Evolutionary conservation across 2,888 invertebrate genomes (phyloP), one percentile per base, ranked within the genome.

Genomic region (Muschampia staudingeri): DNA sequence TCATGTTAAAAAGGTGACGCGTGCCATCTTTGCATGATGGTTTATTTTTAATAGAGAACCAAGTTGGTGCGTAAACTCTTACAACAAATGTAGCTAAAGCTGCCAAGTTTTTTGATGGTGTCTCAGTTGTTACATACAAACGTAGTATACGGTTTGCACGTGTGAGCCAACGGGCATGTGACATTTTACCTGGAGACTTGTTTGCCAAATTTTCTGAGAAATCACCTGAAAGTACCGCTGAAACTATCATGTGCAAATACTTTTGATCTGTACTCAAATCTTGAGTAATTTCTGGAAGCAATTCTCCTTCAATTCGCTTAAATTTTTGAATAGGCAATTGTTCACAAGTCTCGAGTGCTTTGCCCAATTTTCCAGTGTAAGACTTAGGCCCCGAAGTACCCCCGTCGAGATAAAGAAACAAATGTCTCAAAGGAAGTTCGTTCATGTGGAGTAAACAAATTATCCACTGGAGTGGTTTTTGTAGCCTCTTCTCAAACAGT

Each of bases 141-240:
- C 85, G 83, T 1, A 87, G 79, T 69, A 87, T 83, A 3, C 87
- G 42, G 48, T 88, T 87, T n/a, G 87, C 86, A 56, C 83, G 76
- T 30, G 86, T 87, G 0, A 86, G 70, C 86, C 87, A 87, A 6
- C 86, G 71, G 30, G 86, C 84, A 84, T 88, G 86, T 0, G 86
- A 84, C 69, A 86, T 70, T 81, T 86, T 88, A 9, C 86, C 87
- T 34, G 87, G 86, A 14, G 82, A 83, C 72, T 81, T 83, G 65
- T 85, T 70, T 8, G 48, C 78, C 77, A 86, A 75, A 81, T 85
- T 83, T 19, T 65, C 69, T 34, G 85, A 83, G 70, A 78, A 83
- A 12, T n/a, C 16, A 52, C 85, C 87, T n/a, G 80, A 65, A 19
- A 30, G 19, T 12, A 85, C 83, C 1, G 86, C 86, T 40, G 42